Base-by-base conservation (phyloP, 2,888 invertebrate species). In the Drosophila mulleri region DNA sequence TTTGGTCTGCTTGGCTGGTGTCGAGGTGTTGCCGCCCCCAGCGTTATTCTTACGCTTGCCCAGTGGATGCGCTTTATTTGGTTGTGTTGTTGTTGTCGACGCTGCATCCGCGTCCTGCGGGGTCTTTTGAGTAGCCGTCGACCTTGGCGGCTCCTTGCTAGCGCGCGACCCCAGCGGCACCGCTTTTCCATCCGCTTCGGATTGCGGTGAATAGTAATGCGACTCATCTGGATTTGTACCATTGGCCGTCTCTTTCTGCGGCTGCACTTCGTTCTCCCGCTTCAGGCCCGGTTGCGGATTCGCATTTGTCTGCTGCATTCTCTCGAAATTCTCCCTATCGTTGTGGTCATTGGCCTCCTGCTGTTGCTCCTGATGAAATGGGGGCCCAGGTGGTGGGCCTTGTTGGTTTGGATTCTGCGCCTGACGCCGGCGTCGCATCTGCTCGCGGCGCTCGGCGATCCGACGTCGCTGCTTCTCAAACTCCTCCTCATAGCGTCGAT, bases 401-500 rank as follows among this genome's bases (percentile, higher is more conserved):
- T 6, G 11, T 11, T 57, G 29, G 26, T 18, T 62, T 47, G 48
- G 56, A 35, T 62, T 54, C 35, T 85, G 86, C 47, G 76, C 67
- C 32, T 91, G 69, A 71, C 91, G 92, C 5, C 92, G 96, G 70
- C 94, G 94, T 59, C 96, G 95, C 97, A 97, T 96, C 91, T 96
- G 96, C 89, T 96, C 96, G n/a, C 97, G 94, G 18, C 97, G 94
- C 82, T 97, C 96, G 61, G 97, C 93, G 42, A 97, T 93, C 88
- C 97, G 96, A 78, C 95, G 95, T 20, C 97, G 94, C 94, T 97
- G 98, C 42, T 96, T 95, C 90, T 97, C 96, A 95, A 98, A 98
- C 92, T 97, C 97, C 59, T 96, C 95, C 92, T 98, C 97, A 92
- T 98, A 98, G 87, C 97, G 96, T 82, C 94, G 94, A 90, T 97